These are phyloP conservation scores for Drosophila trichaetosa DNA, from an alignment of 2,888 invertebrate genomes.

Conservation along the genomic window DNA sequence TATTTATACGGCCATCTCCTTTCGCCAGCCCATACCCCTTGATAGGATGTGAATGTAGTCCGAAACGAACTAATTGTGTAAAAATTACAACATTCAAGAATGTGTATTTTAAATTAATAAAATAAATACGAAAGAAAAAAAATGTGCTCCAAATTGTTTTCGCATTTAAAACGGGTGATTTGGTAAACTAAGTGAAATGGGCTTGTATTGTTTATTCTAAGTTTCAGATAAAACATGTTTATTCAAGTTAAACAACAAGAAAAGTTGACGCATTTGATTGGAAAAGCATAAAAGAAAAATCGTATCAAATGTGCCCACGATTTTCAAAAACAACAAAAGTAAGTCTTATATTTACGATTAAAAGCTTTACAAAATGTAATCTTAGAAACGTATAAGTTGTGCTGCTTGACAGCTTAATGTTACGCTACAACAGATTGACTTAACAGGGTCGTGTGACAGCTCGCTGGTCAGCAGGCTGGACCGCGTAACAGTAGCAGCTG, in stretches of 20 bases:
- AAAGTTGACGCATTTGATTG: too few relatives aligned
- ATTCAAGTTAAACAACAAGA: too few relatives aligned
- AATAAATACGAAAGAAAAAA: conserved; percentile 40
- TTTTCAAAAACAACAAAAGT: not conserved
- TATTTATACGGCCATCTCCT: conserved; percentile 61
- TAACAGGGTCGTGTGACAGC: not conserved
- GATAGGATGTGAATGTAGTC: conserved; percentile 52
- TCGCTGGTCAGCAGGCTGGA: not conserved
- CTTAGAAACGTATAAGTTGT: not conserved
- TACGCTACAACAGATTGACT: conserved; percentile 19
- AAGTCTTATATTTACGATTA: not conserved
- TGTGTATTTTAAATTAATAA: conserved; percentile 60
- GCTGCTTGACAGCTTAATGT: not conserved
- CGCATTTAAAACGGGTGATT: not conserved
- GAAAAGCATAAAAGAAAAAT: not conserved
- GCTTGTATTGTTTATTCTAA: not conserved
- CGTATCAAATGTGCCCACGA: fast-evolving
- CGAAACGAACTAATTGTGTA: conserved; percentile 64
- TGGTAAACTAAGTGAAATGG: not conserved
- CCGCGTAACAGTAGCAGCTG: conserved; percentile 14
- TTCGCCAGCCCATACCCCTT: conserved; percentile 38
- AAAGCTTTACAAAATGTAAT: not conserved
- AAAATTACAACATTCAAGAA: conserved; percentile 53
- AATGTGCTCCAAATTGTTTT: conserved; percentile 11
- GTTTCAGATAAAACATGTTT: not conserved